Base-by-base conservation (phyloP, 2,888 invertebrate genomes). In the Eudemis profundana region DNA sequence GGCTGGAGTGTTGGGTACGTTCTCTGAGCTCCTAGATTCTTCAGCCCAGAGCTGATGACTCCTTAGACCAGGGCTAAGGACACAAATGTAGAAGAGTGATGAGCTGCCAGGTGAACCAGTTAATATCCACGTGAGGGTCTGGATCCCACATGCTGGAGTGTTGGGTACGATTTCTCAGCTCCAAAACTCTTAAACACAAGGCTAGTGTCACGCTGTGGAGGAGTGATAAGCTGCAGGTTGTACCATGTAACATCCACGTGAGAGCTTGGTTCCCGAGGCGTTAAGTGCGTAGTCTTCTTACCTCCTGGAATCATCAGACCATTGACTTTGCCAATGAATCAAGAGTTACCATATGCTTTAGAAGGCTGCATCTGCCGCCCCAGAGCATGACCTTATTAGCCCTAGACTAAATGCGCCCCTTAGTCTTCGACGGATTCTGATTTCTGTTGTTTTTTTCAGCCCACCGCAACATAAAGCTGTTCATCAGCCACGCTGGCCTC, bases 81-180 rank as follows among this genome's bases (percentile, higher is more conserved):
- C n/a, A n/a, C n/a, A n/a, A n/a, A n/a, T 86, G 3, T 85, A 83
- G 83, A 85, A 83, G 68, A 85, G 79, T 73, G 84, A 84, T 57
- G 73, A 73, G 0, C 19, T 81, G n/a, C 68, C 73, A 4, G 71
- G 72, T 12, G 61, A 78, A 53, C 78, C 82, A 4, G 47, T 61
- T 2, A 79, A 81, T 54, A 73, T 90, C 0, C 75, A 77, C 59
- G 69, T 82, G 8, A 68, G 68, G 23, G 78, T 79, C 17, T 89
- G 87, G 88, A 66, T 85, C 19, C 86, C 87, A 0, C 89, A 89
- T 67, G 72, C 81, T 54, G 84, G 84, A 66, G 72, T 88, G 40
- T 70, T 89, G n/a, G 84, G 86, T 84, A 50, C 50, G 60, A 38
- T 12, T 0, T 7, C 8, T n/a, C n/a, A n/a, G 12, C 56, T 70